A percentile compares a stretch with the other conserved stretches of the same genome.
Conservation (phyloP, 2,888 invertebrate species). For the Corbicula japonica region DNA sequence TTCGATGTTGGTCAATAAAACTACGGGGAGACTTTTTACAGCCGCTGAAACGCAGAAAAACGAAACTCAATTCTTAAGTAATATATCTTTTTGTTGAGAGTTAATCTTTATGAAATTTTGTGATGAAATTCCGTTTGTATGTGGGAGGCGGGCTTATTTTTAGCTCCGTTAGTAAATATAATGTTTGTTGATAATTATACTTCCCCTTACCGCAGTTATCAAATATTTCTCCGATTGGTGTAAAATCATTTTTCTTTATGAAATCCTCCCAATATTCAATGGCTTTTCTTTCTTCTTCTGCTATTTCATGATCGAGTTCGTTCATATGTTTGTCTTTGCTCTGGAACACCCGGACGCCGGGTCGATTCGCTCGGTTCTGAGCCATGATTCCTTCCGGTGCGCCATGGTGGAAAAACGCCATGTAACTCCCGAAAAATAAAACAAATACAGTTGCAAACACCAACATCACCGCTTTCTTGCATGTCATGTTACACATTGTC, state of each 20-base stretch:
- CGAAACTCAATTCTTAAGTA: too few relatives aligned
- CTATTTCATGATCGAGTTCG: slow-evolving; percentile 58
- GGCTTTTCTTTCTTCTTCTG: slow-evolving; percentile 49
- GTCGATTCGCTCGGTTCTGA: slow-evolving; percentile 46
- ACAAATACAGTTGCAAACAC: slow-evolving; percentile 29
- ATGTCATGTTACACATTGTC: slow-evolving; percentile 60
- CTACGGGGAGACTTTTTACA: too few relatives aligned
- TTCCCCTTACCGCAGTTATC: slow-evolving; percentile 79
- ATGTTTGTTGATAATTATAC: too few relatives aligned
- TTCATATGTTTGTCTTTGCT: slow-evolving; percentile 42
- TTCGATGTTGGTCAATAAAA: too few relatives aligned
- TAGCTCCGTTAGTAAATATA: too few relatives aligned
- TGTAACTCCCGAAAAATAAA: slow-evolving; percentile 35
- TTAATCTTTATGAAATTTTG: too few relatives aligned
- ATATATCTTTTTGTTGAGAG: too few relatives aligned
- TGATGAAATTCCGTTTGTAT: too few relatives aligned
- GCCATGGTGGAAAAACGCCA: slow-evolving; percentile 68
- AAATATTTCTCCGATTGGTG: slow-evolving; percentile 75
- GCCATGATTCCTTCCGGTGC: slow-evolving; percentile 67
- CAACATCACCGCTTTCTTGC: slow-evolving; percentile 47
- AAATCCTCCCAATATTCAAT: slow-evolving; percentile 72
- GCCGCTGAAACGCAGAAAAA: too few relatives aligned
- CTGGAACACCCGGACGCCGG: slow-evolving; percentile 10
- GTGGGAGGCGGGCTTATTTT: too few relatives aligned
- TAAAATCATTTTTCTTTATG: slow-evolving; percentile 70